Evolutionary conservation across 2,888 invertebrate genomes (phyloP).

Genomic region (Caenorhabditis drosophilae): DNA sequence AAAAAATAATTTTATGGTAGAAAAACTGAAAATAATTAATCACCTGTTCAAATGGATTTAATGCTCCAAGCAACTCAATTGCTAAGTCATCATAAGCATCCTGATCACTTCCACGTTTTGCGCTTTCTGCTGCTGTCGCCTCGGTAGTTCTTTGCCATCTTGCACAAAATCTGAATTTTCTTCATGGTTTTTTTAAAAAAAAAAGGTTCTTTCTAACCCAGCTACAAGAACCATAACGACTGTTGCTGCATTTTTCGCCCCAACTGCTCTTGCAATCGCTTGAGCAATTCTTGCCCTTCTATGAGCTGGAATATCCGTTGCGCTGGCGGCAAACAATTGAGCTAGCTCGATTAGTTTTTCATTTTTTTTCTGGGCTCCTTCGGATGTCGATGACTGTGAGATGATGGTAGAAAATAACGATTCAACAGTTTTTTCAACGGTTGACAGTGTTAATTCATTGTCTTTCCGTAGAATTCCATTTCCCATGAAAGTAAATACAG

Average conservation of each 20-base stretch:
- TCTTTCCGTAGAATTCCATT: conserved; percentile 78
- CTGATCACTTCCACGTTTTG: conserved; percentile 36
- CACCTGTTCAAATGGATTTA: conserved; percentile 56
- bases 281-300: conserved; percentile 75
- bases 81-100: conserved; percentile 63
- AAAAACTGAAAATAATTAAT: neutral
- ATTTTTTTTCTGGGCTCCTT: conserved; percentile 19
- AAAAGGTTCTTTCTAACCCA: too few species aligned
- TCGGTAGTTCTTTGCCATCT: conserved; percentile 61
- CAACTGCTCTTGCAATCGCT: conserved; percentile 53
- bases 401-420: conserved; percentile 60
- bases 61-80: conserved; percentile 47
- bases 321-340: conserved; percentile 87
- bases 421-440: conserved; percentile 60
- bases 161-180: too few species aligned
- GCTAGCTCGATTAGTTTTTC: conserved; percentile 73
- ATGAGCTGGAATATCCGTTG: conserved; percentile 91
- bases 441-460: conserved; percentile 62
- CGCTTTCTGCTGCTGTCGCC: conserved; percentile 33
- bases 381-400: conserved; percentile 3
- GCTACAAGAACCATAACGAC: conserved; percentile 70
- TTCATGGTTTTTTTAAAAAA: too few species aligned
- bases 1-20: neutral
- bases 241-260: conserved; percentile 70
- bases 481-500: conserved; percentile 97